Base-by-base conservation (phyloP, 2,797 vertebrate species). In the Gallirallus australis region DNA sequence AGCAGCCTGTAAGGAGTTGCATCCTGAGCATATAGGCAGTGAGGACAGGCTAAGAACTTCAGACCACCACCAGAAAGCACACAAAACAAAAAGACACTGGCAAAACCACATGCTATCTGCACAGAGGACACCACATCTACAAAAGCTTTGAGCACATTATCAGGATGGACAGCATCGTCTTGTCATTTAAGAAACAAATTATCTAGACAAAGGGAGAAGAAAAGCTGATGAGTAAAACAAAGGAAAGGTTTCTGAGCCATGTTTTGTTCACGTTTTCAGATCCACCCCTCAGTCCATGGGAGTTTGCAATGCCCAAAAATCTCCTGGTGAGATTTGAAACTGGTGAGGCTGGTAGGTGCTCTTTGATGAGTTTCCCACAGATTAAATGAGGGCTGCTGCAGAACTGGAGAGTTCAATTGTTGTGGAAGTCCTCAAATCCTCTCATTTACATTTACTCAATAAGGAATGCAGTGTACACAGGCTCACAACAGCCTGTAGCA, bases 361-460 rank as follows among this genome's bases (percentile, higher is more conserved):
- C 76, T 91, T 83, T 93, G 82, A 83, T 83, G 80, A 83, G 30
- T 90, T 95, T 94, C 80, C 57, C 82, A 54, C 53, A 88, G 76
- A 72, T 94, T 86, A 86, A 95, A 81, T 68, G 68, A 72, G 52
- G 21, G n/a, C 63, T 90, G 63, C 90, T 89, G 56, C 59, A 70
- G 90, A 86, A 89, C 63, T 73, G 70, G 63, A 82, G 83, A 93
- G 83, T 69, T 92, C 83, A 84, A 79, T 92, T 94, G 77, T 90
- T 89, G 59, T 86, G 70, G 59, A 93, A 91, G 92, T 92, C 83
- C 47, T 89, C 93, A 86, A 95, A 93, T 93, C 90, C 78, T 89
- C 92, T 90, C 70, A 89, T 92, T 94, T 96, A 86, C 92, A 86
- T 95, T 93, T 73, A 37, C 56, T 92, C 73, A 90, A 52, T 76